These are phyloP conservation scores for Melierax canorus DNA, from an alignment of 2,113 vertebrate species.

Conservation along the genomic window DNA sequence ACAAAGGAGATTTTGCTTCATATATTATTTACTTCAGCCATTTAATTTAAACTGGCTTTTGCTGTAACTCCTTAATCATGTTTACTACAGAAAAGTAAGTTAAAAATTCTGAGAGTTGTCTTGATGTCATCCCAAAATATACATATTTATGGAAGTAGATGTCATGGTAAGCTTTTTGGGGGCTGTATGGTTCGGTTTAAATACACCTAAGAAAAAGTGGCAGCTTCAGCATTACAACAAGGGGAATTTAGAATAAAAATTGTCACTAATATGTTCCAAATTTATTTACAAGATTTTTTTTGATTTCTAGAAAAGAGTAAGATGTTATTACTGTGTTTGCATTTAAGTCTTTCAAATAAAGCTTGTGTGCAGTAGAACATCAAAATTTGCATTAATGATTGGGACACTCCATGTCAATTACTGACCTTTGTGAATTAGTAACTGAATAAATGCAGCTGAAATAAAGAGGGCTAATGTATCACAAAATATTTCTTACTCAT, in stretches of 20 bases:
- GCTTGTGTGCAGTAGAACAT: background rate
- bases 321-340: background rate
- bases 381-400: background rate
- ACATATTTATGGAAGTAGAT: background rate
- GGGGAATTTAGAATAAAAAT: background rate
- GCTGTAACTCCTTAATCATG: background rate
- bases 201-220: background rate
- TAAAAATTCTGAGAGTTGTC: background rate
- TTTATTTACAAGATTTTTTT: background rate
- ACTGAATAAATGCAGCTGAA: background rate
- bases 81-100: background rate
- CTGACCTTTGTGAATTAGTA: background rate
- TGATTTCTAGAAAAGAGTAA: background rate
- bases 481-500: background rate
- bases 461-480: background rate
- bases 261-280: background rate
- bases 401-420: background rate
- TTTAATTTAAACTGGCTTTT: conserved; percentile 40
- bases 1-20: conserved; percentile 28
- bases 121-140: background rate
- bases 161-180: background rate
- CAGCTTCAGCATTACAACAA: background rate
- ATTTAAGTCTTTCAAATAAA: background rate
- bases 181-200: background rate
- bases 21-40: conserved; percentile 5